These are phyloP conservation scores for Australoheros scitulus DNA, from an alignment of 2,113 vertebrate species.

Conservation along the genomic window DNA sequence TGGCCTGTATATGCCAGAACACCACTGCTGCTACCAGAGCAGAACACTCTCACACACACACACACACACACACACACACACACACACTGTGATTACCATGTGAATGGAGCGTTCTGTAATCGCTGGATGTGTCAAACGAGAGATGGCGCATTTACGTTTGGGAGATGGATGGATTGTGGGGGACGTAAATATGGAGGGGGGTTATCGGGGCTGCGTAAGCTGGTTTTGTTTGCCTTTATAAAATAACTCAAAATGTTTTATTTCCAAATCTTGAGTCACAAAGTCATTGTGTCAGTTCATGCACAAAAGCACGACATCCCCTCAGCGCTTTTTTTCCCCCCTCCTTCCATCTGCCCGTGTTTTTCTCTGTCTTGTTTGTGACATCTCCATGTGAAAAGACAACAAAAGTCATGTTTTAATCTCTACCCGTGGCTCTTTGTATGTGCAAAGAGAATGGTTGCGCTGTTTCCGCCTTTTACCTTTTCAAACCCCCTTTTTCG, in stretches of 20 bases:
- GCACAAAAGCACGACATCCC: constrained; percentile 78
- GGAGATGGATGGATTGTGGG: constrained; percentile 78
- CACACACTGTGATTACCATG: constrained; percentile 80
- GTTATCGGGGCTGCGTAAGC: constrained; percentile 69
- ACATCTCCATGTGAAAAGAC: constrained; percentile 83
- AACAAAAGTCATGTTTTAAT: constrained; percentile 85
- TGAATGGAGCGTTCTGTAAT: constrained; percentile 82
- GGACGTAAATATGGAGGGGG: constrained; percentile 65
- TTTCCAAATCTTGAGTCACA: constrained; percentile 80
- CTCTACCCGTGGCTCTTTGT: constrained; percentile 81
- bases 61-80: constrained; percentile 32
- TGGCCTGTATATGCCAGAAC: constrained; percentile 54
- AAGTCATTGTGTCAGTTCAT: constrained; percentile 84
- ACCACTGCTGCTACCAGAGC: constrained; percentile 32
- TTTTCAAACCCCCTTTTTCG: constrained; percentile 73
- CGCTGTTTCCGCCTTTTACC: constrained; percentile 71
- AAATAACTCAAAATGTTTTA: constrained; percentile 79
- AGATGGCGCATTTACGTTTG: constrained; percentile 75
- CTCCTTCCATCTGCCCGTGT: constrained; percentile 54
- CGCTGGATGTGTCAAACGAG: constrained; percentile 81
- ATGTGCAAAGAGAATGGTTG: constrained; percentile 61
- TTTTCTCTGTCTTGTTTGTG: constrained; percentile 81
- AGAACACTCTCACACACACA: constrained; percentile 36
- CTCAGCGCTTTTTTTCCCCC: constrained; percentile 48
- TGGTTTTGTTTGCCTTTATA: constrained; percentile 81